Evolutionary conservation across 1,140 invertebrate genomes (phyloP).

Genomic region (Zaprionus capensis): DNA sequence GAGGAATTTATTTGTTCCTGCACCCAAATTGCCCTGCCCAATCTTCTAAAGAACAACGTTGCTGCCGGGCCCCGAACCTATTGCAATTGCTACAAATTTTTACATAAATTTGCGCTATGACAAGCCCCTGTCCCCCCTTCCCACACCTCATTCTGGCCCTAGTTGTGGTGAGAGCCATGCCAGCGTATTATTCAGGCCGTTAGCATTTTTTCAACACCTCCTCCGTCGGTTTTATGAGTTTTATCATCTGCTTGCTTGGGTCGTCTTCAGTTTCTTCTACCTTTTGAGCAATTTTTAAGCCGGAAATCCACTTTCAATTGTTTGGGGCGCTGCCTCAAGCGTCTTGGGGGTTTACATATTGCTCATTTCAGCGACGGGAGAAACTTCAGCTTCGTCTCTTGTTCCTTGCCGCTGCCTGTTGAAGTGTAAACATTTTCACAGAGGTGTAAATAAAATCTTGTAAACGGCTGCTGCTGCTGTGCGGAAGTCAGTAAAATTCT

Average conservation of each 20-base stretch:
- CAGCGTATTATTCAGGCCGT: conserved; percentile 63
- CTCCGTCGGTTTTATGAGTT: conserved; percentile 61
- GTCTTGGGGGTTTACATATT: conserved; percentile 74
- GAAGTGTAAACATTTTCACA: conserved; percentile 81
- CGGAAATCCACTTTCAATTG: conserved; percentile 83
- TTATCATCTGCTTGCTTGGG: conserved; percentile 50
- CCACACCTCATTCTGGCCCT: background rate
- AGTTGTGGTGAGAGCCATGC: conserved; percentile 30
- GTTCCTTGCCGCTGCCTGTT: conserved; percentile 67
- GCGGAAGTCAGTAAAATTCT: conserved; percentile 64
- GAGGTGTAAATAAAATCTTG: conserved; percentile 82
- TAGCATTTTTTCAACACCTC: conserved; percentile 53
- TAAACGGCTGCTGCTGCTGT: conserved; percentile 41
- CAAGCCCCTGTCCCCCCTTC: conserved; percentile 21
- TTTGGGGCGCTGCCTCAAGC: conserved; percentile 68
- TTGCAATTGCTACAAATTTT: conserved; percentile 80
- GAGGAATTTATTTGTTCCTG: conserved; percentile 70
- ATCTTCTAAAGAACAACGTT: conserved; percentile 17
- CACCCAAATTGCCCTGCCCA: conserved; percentile 48
- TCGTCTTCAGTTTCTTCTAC: conserved; percentile 33
- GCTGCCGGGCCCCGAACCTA: conserved; percentile 49
- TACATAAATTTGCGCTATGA: conserved; percentile 78
- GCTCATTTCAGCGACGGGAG: conserved; percentile 61
- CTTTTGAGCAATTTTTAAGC: conserved; percentile 68
- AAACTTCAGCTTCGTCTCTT: conserved; percentile 12